A percentile compares a stretch with the other conserved stretches of the same genome.
phyloP scores from a whole-genome alignment of 2,888 invertebrate species.

The Tanypteryx hageni region DNA sequence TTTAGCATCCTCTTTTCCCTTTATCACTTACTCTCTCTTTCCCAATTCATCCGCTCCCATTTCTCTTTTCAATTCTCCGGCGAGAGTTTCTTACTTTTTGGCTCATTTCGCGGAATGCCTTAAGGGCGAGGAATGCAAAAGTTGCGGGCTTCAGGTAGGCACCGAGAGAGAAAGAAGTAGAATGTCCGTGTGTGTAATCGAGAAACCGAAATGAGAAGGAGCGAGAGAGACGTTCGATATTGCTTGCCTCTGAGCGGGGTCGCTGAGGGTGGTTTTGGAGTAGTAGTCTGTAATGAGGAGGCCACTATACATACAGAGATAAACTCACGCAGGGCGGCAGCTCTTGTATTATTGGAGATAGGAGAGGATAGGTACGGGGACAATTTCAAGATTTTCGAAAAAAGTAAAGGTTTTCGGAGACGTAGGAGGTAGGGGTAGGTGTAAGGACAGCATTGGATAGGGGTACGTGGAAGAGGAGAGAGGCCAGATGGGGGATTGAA shows the following conservation, averaged over 20 bases:
- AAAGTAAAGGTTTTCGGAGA: constrained; percentile 27
- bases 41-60: no score
- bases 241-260: background rate
- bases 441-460: background rate
- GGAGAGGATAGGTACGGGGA: background rate
- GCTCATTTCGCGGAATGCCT: background rate
- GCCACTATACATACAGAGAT: constrained; percentile 6
- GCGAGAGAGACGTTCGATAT: background rate
- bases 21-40: no score
- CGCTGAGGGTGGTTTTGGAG: background rate
- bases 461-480: background rate
- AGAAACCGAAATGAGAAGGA: background rate
- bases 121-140: background rate
- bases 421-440: background rate
- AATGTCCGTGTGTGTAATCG: background rate
- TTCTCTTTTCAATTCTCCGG: no score
- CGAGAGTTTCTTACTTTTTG: no score
- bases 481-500: background rate
- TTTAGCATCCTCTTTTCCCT: no score
- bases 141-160: background rate
- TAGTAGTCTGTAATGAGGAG: constrained; percentile 46
- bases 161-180: background rate
- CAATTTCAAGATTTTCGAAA: background rate
- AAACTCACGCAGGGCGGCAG: background rate
- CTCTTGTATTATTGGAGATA: constrained; percentile 29